phyloP scores from a whole-genome alignment of 2,888 invertebrate genomes.

The Melitaea athalia region DNA sequence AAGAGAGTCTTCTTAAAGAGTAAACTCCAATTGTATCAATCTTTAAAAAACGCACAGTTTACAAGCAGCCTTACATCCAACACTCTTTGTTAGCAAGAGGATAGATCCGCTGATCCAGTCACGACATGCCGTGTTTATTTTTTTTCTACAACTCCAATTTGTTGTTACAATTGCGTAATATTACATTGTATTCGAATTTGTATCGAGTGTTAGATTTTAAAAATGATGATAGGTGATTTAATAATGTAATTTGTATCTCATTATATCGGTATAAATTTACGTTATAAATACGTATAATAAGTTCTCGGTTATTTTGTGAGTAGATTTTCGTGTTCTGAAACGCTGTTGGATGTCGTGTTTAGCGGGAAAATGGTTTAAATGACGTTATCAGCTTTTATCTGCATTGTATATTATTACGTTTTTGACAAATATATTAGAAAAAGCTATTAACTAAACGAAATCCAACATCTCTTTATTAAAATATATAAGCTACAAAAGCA shows the following conservation, averaged over 20 bases:
- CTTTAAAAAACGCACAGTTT: not conserved
- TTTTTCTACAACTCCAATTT: constrained; percentile 29
- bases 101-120: constrained; percentile 24
- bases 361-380: not conserved
- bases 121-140: constrained; percentile 29
- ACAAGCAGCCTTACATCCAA: not conserved
- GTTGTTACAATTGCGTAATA: constrained; percentile 19
- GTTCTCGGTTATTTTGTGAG: not conserved
- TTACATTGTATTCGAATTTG: constrained; percentile 11
- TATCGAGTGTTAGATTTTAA: constrained; percentile 2
- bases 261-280: not conserved
- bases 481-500: no score
- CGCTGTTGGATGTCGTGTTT: not conserved
- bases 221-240: constrained; percentile 3
- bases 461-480: no score
- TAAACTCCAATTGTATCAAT: not conserved
- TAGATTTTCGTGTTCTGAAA: not conserved
- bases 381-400: not conserved
- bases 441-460: no score
- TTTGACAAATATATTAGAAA: no score
- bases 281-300: not conserved
- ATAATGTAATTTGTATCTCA: not conserved
- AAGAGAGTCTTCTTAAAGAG: no score
- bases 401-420: not conserved
- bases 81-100: constrained; percentile 14